Conservation (phyloP, 2,113 vertebrate genomes). For the Butorides virescens region DNA sequence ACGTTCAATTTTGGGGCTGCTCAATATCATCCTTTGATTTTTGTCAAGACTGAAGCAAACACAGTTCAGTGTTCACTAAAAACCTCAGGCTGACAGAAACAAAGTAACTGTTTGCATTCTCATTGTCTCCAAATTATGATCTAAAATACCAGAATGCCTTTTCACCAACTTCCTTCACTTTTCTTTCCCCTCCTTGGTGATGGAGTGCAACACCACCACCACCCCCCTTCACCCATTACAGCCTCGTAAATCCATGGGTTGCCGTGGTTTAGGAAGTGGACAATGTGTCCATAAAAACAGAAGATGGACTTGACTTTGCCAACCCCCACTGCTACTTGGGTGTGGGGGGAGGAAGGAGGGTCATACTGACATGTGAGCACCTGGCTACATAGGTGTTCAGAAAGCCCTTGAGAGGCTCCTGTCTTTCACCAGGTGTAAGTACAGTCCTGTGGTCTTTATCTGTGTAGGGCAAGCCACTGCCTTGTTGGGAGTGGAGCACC, state of each 20-base stretch:
- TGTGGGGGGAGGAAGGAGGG: background rate
- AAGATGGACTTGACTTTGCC: accelerated
- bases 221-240: background rate
- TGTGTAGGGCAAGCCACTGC: background rate
- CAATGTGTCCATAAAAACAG: background rate
- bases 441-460: background rate
- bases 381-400: background rate
- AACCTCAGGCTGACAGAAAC: background rate
- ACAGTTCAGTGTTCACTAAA: background rate
- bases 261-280: background rate
- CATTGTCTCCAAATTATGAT: background rate
- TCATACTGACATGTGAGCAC: background rate
- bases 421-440: background rate
- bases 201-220: background rate
- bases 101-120: background rate
- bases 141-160: background rate
- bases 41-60: background rate
- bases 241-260: background rate
- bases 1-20: background rate
- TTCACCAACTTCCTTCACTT: background rate
- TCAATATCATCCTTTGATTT: background rate
- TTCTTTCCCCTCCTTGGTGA: background rate
- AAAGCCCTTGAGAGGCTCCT: background rate
- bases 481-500: background rate
- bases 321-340: background rate